Evolutionary conservation across 2,888 invertebrate genomes (phyloP).

Genomic region (Mesochorus sp.): DNA sequence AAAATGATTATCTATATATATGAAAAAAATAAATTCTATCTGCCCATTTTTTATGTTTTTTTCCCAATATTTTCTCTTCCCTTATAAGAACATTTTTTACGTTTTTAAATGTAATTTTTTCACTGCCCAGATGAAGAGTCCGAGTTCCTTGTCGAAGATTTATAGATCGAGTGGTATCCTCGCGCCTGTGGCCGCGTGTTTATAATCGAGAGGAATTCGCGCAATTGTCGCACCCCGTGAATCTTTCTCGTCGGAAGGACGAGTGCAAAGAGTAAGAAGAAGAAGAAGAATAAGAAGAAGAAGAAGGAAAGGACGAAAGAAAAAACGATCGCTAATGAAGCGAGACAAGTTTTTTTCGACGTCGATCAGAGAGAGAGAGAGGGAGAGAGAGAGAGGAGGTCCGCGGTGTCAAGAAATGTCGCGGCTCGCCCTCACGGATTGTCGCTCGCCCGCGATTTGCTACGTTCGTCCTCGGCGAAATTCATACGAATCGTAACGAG

Average conservation of each 20-base stretch:
- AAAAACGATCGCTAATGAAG: constrained; percentile 74
- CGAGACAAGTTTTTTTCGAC: constrained; percentile 73
- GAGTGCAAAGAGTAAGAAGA: not conserved
- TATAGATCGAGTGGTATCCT: constrained; percentile 18
- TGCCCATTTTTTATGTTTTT: too few relatives aligned
- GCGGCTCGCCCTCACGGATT: not conserved
- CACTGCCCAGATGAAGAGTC: too few relatives aligned
- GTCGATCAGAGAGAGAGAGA: constrained; percentile 53
- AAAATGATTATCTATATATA: too few relatives aligned
- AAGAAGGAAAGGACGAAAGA: constrained; percentile 41
- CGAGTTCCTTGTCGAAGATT: too few relatives aligned
- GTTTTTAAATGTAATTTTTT: too few relatives aligned
- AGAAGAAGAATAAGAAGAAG: not conserved
- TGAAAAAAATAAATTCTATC: too few relatives aligned
- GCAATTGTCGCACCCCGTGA: constrained; percentile 56
- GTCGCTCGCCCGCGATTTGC: not conserved
- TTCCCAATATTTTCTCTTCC: too few relatives aligned
- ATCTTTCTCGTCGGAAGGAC: constrained; percentile 32
- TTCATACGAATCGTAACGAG: constrained; percentile 27
- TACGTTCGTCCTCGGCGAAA: not conserved
- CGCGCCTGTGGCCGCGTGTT: too few relatives aligned
- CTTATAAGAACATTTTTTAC: too few relatives aligned
- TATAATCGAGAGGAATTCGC: constrained; percentile 54
- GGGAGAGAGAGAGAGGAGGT: too few relatives aligned
- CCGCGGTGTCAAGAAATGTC: constrained; percentile 26